Evolutionary conservation across 2,888 invertebrate species (phyloP).

Genomic region (Acleris sparsana): DNA sequence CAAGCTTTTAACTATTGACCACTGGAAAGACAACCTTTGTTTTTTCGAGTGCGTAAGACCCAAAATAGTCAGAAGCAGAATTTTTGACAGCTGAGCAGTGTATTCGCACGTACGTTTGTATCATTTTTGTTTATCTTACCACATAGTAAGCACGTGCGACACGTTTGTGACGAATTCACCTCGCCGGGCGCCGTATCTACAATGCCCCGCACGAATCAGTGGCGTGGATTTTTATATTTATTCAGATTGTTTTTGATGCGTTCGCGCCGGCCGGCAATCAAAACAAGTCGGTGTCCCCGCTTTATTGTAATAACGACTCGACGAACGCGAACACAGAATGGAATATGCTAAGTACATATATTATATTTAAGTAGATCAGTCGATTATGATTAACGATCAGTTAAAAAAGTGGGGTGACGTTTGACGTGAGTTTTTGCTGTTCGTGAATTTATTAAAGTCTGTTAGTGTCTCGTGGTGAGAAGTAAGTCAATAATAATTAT

Average conservation of each 20-base stretch:
- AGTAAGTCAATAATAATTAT: not conserved
- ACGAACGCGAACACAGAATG: conserved; percentile 7
- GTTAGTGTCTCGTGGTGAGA: conserved; percentile 2
- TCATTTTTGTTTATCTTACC: conserved; percentile 3
- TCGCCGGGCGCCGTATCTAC: conserved; percentile 13
- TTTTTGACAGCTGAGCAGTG: not conserved
- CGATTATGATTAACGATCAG: conserved; percentile 7
- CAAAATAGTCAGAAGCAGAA: not conserved
- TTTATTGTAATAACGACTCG: conserved; percentile 1
- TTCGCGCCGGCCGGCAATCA: conserved; percentile 45
- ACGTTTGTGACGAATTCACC: conserved; percentile 11
- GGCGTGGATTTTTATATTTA: conserved; percentile 40
- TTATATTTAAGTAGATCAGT: conserved; percentile 13
- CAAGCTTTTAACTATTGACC: too few species aligned
- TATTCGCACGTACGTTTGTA: not conserved
- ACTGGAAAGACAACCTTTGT: too few species aligned
- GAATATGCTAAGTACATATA: too few species aligned
- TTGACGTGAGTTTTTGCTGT: conserved; percentile 3
- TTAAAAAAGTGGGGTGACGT: conserved; percentile 10
- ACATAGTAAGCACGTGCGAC: conserved; percentile 5
- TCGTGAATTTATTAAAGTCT: conserved; percentile 14
- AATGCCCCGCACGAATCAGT: conserved; percentile 24
- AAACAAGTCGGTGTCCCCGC: conserved; percentile 36
- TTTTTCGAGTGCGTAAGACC: too few species aligned
- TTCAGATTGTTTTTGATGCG: conserved; percentile 46